Base-by-base conservation (phyloP, 37 sponge, comb jelly and placozoan genomes). In the Cladorhizidae sp. region DNA sequence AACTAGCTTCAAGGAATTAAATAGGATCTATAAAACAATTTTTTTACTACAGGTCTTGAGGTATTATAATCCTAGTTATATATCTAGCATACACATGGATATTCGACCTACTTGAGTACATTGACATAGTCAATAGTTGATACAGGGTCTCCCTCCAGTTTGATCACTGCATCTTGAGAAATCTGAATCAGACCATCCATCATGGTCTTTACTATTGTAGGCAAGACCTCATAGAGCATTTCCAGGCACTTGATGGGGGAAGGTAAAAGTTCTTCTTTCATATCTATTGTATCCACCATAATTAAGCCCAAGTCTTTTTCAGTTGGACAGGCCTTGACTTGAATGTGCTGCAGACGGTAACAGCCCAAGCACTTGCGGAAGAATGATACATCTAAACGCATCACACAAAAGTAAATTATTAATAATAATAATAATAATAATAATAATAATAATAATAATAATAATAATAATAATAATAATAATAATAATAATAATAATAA, bases 111-210 rank as follows among this genome's bases (percentile, higher is more conserved):
- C 41, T 92, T 86, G 29, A 98, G 87, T 8, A 88, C 56, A 26
- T 85, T 93, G 35, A 98, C 99, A 86, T 80, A 95, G 64, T 98
- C 99, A 26, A 84, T 79, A 12, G 99, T 98, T 26, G 84, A 73
- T 35, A 88, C 73, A 22, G 99, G 99, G n/a, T 86, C 89, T 23
- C 55, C 62, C 25, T 91, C 99, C 80, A 98, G 74, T 42, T 87
- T 82, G 69, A 88, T 76, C 57, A 89, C 82, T 39, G 99, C 99
- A 38, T 93, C 96, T 31, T 93, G 96, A 18, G 96, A 86, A 38
- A 93, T 61, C 40, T 70, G 72, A 39, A 95, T 95, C 22, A 98
- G 73, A 0, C 76, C 36, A 36, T 95, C 92, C 75, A 94, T 83
- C 69, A 90, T 90, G 65, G 83, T 61, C 65, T 89, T 89, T 0